These are phyloP conservation scores for Chionomys nivalis DNA, from an alignment of 2,113 vertebrate genomes.

Conservation along the genomic window DNA sequence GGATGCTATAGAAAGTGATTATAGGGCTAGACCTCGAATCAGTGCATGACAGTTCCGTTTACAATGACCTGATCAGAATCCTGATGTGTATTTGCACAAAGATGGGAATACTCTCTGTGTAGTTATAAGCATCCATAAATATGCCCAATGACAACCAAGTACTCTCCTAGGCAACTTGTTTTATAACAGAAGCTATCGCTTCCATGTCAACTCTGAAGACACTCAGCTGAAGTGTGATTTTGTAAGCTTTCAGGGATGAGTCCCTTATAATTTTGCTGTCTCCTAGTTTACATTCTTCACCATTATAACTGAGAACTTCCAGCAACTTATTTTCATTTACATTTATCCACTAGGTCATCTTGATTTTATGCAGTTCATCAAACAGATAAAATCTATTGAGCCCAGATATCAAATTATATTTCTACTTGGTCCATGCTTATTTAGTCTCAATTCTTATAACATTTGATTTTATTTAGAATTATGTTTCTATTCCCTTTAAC, in stretches of 20 bases:
- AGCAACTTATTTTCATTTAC: not conserved
- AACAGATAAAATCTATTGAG: not conserved
- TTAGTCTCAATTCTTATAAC: not conserved
- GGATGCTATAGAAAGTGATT: not conserved
- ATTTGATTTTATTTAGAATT: not conserved
- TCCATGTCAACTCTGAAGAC: not conserved
- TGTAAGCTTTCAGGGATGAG: not conserved
- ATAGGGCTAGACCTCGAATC: not conserved
- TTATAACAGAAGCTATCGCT: not conserved
- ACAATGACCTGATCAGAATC: not conserved
- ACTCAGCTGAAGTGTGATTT: not conserved
- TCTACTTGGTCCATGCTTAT: not conserved
- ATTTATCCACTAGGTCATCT: not conserved
- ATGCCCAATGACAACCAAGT: not conserved
- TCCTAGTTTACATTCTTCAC: not conserved
- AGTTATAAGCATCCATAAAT: not conserved
- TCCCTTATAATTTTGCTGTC: not conserved
- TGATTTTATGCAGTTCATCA: constrained; percentile 7
- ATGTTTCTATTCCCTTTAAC: not conserved
- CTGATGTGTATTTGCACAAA: not conserved
- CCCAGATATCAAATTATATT: not conserved
- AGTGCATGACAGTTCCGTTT: not conserved
- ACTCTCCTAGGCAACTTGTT: not conserved
- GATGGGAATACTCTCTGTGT: not conserved
- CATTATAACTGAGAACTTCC: not conserved